Evolutionary conservation across 2,113 vertebrate genomes (phyloP).

Genomic region (Hippocampus abdominalis): DNA sequence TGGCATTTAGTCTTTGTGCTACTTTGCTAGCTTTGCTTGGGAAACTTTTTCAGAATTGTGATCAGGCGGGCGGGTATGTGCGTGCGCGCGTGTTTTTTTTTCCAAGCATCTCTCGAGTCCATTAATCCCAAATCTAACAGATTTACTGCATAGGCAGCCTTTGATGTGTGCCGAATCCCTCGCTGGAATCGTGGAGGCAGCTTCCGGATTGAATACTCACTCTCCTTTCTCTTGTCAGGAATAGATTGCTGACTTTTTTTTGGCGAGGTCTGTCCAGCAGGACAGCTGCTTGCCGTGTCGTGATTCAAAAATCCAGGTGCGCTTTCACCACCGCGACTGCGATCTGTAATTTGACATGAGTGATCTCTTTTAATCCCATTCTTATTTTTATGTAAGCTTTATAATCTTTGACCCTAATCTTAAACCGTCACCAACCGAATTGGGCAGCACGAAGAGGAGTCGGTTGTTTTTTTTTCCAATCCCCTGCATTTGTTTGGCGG

Average conservation of each 20-base stretch:
- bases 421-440: conserved; percentile 60
- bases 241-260: background rate
- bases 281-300: conserved; percentile 52
- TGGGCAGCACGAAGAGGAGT: conserved; percentile 36
- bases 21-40: conserved; percentile 47
- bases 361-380: conserved; percentile 74
- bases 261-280: conserved; percentile 31
- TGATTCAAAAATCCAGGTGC: conserved; percentile 65
- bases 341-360: conserved; percentile 75
- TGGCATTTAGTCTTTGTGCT: conserved; percentile 51
- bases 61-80: conserved; percentile 29
- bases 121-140: conserved; percentile 75
- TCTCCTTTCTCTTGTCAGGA: conserved; percentile 44
- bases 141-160: conserved; percentile 65
- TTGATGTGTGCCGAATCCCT: conserved; percentile 66
- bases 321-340: conserved; percentile 55
- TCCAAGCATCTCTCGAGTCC: conserved; percentile 63
- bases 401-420: conserved; percentile 80
- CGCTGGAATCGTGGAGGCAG: conserved; percentile 62
- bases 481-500: conserved; percentile 40
- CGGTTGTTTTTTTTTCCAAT: conserved; percentile 45
- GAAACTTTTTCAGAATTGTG: conserved; percentile 63
- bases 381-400: conserved; percentile 72
- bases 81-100: conserved; percentile 38
- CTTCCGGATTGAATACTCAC: conserved; percentile 53